Percentiles rank a stretch among this genome's conserved stretches.
Conservation (phyloP, 1,140 invertebrate genomes). For the Bombus terrestris region DNA sequence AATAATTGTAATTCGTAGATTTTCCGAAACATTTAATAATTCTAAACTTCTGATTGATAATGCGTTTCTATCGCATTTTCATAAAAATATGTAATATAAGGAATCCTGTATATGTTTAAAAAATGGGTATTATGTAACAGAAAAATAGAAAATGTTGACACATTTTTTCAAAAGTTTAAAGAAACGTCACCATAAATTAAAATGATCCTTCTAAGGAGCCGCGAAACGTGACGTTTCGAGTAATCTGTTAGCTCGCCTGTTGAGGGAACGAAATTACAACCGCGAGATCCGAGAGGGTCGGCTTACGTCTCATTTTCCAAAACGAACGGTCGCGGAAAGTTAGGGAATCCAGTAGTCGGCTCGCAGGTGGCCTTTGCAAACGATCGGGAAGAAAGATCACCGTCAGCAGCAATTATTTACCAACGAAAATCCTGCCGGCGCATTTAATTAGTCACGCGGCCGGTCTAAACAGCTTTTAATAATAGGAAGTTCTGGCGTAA, state of each 20-base stretch:
- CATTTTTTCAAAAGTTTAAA: too few species aligned
- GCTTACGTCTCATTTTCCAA: background rate
- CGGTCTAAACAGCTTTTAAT: constrained; percentile 77
- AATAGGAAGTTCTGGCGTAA: constrained; percentile 74
- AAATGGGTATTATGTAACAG: too few species aligned
- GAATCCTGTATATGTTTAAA: too few species aligned
- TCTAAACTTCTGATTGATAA: too few species aligned
- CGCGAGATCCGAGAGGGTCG: background rate
- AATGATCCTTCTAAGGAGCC: background rate
- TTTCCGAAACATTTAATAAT: too few species aligned
- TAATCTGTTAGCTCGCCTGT: background rate
- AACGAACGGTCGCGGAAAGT: background rate
- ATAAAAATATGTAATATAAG: too few species aligned
- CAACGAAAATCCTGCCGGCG: constrained; percentile 65
- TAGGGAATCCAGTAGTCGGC: background rate
- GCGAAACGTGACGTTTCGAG: background rate
- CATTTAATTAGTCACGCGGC: constrained; percentile 75
- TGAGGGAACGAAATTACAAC: background rate
- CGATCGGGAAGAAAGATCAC: constrained; percentile 54
- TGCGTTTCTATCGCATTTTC: too few species aligned
- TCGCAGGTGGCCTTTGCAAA: constrained; percentile 6
- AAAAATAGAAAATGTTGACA: too few species aligned
- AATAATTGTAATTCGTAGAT: too few species aligned
- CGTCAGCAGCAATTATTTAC: constrained; percentile 44
- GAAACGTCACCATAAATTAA: background rate